Percentiles rank a stretch among this genome's conserved stretches.
phyloP scores from a whole-genome alignment of 1,140 invertebrate species.

The Drosophila cardini region DNA sequence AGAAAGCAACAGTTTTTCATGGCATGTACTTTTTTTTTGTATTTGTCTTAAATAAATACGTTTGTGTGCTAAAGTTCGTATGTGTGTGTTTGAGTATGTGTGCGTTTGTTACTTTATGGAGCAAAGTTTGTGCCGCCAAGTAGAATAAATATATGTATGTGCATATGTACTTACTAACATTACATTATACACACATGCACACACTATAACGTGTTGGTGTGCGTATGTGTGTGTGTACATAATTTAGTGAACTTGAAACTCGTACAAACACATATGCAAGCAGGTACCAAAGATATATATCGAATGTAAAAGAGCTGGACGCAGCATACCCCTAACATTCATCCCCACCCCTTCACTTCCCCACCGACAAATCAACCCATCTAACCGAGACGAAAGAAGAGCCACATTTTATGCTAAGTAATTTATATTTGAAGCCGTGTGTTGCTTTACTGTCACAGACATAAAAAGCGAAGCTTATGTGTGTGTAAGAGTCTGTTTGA shows the following conservation, averaged over 20 bases:
- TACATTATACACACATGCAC: slow-evolving; percentile 48
- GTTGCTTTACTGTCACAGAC: slow-evolving; percentile 27
- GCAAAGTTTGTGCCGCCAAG: slow-evolving; percentile 68
- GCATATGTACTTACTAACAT: slow-evolving; percentile 34
- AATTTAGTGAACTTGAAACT: slow-evolving; percentile 82
- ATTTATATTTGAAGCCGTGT: slow-evolving; percentile 62
- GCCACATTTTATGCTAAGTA: slow-evolving; percentile 67
- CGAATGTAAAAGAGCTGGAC: slow-evolving; percentile 63
- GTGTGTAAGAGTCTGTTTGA: slow-evolving; percentile 13
- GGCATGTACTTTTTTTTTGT: slow-evolving; percentile 39
- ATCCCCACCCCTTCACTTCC: slow-evolving; percentile 15
- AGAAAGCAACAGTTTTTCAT: slow-evolving; percentile 55
- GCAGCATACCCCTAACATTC: slow-evolving; percentile 1
- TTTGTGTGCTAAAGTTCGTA: slow-evolving; percentile 31
- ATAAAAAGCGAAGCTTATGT: slow-evolving; percentile 68
- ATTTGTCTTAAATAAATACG: slow-evolving; percentile 81
- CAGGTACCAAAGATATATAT: slow-evolving; percentile 60
- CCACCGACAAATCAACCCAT: slow-evolving; percentile 1
- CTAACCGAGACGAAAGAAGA: slow-evolving; percentile 6
- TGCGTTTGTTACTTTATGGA: slow-evolving; percentile 68
- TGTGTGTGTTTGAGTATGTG: slow-evolving; percentile 20
- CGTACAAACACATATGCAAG: slow-evolving; percentile 11
- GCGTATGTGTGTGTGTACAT: slow-evolving; percentile 63
- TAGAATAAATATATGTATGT: slow-evolving; percentile 69
- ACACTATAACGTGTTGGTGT: slow-evolving; percentile 11